Evolutionary conservation across 92 coral and sea anemone genomes (phyloP).

Genomic region (Heliopora coerulea): DNA sequence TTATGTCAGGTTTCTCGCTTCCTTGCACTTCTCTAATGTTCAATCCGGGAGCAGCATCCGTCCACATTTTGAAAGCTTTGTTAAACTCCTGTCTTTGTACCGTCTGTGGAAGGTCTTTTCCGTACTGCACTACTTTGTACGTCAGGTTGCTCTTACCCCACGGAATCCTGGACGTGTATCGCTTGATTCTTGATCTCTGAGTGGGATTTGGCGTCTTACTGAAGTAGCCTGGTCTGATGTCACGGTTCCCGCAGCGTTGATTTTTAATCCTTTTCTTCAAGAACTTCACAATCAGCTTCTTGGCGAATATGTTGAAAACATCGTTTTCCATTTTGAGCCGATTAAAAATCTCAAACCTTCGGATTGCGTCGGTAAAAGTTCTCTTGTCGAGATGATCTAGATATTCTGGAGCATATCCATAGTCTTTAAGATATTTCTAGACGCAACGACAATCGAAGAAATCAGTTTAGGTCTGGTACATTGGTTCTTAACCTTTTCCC

Average conservation of each 20-base stretch:
- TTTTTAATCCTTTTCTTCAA: no score
- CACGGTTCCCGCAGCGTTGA: constrained; percentile 13
- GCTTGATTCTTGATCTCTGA: background rate
- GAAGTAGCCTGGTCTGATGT: constrained; percentile 7
- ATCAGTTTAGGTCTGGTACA: no score
- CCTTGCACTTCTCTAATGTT: constrained; percentile 43
- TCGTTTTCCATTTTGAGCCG: no score
- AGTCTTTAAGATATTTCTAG: no score
- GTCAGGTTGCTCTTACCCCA: constrained; percentile 47
- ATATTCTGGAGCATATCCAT: no score
- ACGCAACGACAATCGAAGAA: no score
- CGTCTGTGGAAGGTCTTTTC: constrained; percentile 40
- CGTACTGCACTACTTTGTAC: constrained; percentile 46
- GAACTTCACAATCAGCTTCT: no score
- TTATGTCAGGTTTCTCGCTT: constrained; percentile 45
- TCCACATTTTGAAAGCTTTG: constrained; percentile 60
- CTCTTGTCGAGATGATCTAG: no score
- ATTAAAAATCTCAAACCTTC: no score
- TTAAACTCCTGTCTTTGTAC: constrained; percentile 48
- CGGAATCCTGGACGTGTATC: constrained; percentile 25
- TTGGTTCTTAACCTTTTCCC: no score
- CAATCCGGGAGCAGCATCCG: constrained; percentile 46
- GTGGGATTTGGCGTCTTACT: background rate
- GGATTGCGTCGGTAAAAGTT: no score
- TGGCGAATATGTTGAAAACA: no score